Evolutionary conservation across 2,797 vertebrate genomes (phyloP).

Genomic region (Centropyge bicolor): DNA sequence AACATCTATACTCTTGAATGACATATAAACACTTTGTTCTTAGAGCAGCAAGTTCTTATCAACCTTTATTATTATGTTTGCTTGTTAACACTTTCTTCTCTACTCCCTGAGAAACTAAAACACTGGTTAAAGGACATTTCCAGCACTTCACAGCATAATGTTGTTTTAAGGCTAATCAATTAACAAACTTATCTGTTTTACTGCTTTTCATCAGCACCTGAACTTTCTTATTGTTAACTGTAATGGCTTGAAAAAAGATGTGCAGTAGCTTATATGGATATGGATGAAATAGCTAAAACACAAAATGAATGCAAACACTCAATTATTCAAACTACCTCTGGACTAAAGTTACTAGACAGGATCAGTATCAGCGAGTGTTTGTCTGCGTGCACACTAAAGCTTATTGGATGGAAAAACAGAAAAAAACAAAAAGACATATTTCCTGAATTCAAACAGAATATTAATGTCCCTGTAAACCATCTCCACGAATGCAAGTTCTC

Average conservation of each 20-base stretch:
- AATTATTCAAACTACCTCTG: conserved; percentile 14
- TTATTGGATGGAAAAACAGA: conserved; percentile 24
- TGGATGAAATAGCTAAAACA: conserved; percentile 7
- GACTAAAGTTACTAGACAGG: conserved; percentile 1
- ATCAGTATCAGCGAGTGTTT: conserved; percentile 3
- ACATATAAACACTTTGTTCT: conserved; percentile 38
- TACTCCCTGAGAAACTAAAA: conserved; percentile 77
- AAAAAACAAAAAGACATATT: background rate
- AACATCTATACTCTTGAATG: conserved; percentile 14
- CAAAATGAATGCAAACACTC: conserved; percentile 15
- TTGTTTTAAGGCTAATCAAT: conserved; percentile 49
- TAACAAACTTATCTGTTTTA: conserved; percentile 20
- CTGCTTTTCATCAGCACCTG: conserved; percentile 33
- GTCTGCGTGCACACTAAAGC: background rate
- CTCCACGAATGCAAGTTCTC: background rate
- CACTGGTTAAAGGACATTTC: conserved; percentile 54
- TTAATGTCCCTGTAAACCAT: conserved; percentile 21
- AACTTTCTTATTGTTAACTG: conserved; percentile 10
- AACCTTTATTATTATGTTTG: conserved; percentile 32
- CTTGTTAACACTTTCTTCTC: conserved; percentile 36
- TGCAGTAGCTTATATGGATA: conserved; percentile 9
- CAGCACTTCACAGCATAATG: conserved; percentile 34
- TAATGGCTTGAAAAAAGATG: conserved; percentile 28
- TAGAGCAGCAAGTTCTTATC: conserved; percentile 20
- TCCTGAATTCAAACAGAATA: conserved; percentile 29